phyloP scores from a whole-genome alignment of 2,888 invertebrate genomes.

The Bellardia bayeri region DNA sequence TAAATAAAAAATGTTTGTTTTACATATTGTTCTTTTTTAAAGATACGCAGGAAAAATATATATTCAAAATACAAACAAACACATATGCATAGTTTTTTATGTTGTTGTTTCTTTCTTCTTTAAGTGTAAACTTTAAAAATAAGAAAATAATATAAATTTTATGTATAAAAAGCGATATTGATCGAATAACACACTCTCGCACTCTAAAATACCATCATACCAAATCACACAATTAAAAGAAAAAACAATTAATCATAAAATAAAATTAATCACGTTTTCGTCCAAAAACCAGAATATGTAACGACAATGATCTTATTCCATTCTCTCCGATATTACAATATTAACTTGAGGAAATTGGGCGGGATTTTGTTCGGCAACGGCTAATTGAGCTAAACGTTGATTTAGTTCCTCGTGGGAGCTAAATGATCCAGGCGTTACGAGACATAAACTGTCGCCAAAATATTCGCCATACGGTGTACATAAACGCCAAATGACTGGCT shows the following conservation, averaged over 20 bases:
- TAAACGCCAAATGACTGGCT: conserved; percentile 95
- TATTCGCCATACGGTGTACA: conserved; percentile 93
- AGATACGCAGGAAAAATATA: conserved; percentile 7
- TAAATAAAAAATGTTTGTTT: background rate
- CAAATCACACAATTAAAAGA: conserved; percentile 47
- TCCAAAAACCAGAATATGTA: conserved; percentile 35
- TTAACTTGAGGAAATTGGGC: conserved; percentile 84
- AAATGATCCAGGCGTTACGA: conserved; percentile 79
- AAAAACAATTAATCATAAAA: conserved; percentile 17
- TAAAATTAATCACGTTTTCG: conserved; percentile 30
- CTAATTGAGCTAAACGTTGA: conserved; percentile 83
- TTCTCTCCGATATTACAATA: conserved; percentile 84
- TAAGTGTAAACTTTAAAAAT: conserved; percentile 3
- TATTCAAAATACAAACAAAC: conserved; percentile 26
- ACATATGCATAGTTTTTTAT: background rate
- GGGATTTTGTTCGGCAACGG: conserved; percentile 81
- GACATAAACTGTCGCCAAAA: conserved; percentile 91
- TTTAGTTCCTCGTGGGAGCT: conserved; percentile 82
- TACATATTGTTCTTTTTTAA: conserved; percentile 8
- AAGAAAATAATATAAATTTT: conserved; percentile 14
- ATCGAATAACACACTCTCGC: conserved; percentile 47
- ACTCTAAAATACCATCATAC: conserved; percentile 51
- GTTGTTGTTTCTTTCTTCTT: background rate
- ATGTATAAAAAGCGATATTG: conserved; percentile 41
- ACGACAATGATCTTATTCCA: conserved; percentile 79